Evolutionary conservation across 2,888 invertebrate genomes (phyloP).

Genomic region (Nesidiocoris tenuis): DNA sequence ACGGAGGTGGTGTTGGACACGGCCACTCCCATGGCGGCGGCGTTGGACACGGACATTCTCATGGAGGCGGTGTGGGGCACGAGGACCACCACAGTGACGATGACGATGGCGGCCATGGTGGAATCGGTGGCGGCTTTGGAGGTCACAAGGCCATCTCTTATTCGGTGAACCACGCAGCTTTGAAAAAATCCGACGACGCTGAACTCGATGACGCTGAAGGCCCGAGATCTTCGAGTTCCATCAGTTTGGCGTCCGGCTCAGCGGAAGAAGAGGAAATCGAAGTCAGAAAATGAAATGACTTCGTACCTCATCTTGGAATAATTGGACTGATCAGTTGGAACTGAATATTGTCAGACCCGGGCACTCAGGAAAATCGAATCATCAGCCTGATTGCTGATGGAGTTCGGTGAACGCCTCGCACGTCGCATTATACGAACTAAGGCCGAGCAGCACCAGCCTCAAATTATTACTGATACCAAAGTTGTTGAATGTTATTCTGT

Average conservation of each 20-base stretch:
- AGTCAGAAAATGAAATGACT: constrained; percentile 3
- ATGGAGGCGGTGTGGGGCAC: constrained; percentile 46
- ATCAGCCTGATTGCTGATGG: neutral
- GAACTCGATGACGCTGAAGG: constrained; percentile 17
- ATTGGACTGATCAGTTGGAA: neutral
- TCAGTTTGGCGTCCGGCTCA: constrained; percentile 26
- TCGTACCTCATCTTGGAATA: neutral
- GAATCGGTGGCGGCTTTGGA: constrained; percentile 38
- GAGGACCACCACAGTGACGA: constrained; percentile 41
- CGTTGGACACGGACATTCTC: constrained; percentile 46
- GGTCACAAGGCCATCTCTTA: constrained; percentile 44
- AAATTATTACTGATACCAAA: too few species aligned
- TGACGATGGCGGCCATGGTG: constrained; percentile 45
- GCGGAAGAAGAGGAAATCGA: constrained; percentile 30
- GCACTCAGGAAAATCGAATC: neutral
- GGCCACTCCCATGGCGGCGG: constrained; percentile 45
- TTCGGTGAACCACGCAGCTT: constrained; percentile 43
- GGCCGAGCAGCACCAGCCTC: too few species aligned
- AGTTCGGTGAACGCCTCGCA: neutral
- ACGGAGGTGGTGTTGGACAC: constrained; percentile 45
- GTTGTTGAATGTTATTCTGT: neutral
- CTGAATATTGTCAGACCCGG: neutral
- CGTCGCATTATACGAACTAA: too few species aligned
- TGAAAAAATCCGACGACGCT: constrained; percentile 40
- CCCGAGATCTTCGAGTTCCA: constrained; percentile 40